These are phyloP conservation scores for Portevinia maculata DNA, from an alignment of 2,888 invertebrate genomes.

Conservation along the genomic window DNA sequence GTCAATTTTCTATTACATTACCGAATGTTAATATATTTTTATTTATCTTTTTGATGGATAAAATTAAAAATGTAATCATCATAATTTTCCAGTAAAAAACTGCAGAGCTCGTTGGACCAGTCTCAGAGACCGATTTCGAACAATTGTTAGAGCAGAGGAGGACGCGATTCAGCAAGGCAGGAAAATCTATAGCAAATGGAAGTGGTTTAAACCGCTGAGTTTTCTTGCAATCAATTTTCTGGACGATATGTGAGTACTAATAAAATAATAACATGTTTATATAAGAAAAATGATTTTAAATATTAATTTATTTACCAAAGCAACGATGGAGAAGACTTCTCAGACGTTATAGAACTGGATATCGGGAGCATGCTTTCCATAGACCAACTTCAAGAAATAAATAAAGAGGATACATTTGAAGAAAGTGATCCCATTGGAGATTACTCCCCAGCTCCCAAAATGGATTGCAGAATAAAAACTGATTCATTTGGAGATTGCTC, in stretches of 20 bases:
- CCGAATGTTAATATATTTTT: too few relatives aligned
- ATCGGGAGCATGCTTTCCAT: not conserved
- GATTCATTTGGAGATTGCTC: not conserved
- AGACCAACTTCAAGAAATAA: not conserved
- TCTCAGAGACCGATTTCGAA: constrained; percentile 26
- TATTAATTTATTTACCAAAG: too few relatives aligned
- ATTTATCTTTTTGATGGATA: too few relatives aligned
- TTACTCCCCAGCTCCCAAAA: too few relatives aligned
- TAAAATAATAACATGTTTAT: too few relatives aligned
- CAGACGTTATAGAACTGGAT: too few relatives aligned
- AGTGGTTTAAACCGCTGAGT: constrained; percentile 3
- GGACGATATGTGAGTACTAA: not conserved
- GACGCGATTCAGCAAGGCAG: not conserved
- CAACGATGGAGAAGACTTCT: too few relatives aligned
- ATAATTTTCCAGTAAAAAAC: constrained; percentile 6
- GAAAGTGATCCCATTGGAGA: not conserved
- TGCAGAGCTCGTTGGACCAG: constrained; percentile 33
- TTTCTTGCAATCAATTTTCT: not conserved
- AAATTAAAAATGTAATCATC: too few relatives aligned
- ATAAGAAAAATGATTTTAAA: too few relatives aligned
- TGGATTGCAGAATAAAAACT: too few relatives aligned
- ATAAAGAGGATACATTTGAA: not conserved
- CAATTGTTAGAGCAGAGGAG: constrained; percentile 13
- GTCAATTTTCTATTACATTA: too few relatives aligned
- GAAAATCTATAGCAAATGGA: constrained; percentile 8